These are phyloP conservation scores for Anser brachyrhynchus DNA, from an alignment of 2,113 vertebrate species.

Conservation along the genomic window DNA sequence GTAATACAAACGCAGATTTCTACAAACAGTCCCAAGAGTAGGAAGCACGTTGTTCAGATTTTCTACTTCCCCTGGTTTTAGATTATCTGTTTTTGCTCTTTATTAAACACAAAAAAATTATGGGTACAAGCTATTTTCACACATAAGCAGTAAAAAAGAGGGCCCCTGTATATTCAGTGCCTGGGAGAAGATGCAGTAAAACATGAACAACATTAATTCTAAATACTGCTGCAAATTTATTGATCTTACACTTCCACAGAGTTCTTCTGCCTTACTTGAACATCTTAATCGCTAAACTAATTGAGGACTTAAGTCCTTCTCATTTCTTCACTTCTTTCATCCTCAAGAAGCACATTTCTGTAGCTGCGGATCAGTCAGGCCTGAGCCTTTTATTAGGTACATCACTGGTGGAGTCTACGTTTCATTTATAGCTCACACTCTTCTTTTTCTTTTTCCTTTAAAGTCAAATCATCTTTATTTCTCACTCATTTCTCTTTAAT, in stretches of 20 bases:
- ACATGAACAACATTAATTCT: not conserved
- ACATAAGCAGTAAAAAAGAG: not conserved
- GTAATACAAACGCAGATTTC: slow-evolving; percentile 37
- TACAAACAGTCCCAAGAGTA: not conserved
- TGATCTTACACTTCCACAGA: not conserved
- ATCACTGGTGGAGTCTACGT: not conserved
- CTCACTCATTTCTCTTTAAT: not conserved
- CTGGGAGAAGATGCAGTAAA: not conserved
- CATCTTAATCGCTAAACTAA: not conserved
- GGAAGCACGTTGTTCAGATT: slow-evolving; percentile 47
- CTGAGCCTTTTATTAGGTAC: slow-evolving; percentile 9
- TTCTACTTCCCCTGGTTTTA: slow-evolving; percentile 6
- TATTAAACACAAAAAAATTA: slow-evolving; percentile 66
- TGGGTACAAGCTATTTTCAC: slow-evolving; percentile 32
- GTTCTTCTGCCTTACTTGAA: not conserved
- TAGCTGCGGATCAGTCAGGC: not conserved
- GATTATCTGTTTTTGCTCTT: slow-evolving; percentile 19
- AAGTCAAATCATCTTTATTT: not conserved
- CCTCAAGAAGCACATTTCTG: slow-evolving; percentile 11
- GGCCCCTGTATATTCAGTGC: not conserved
- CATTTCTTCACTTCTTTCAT: not conserved
- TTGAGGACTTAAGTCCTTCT: not conserved
- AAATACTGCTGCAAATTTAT: not conserved
- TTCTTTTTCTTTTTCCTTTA: not conserved
- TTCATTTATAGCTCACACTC: not conserved